Evolutionary conservation across 2,797 vertebrate species (phyloP).

Genomic region (Falco naumanni): DNA sequence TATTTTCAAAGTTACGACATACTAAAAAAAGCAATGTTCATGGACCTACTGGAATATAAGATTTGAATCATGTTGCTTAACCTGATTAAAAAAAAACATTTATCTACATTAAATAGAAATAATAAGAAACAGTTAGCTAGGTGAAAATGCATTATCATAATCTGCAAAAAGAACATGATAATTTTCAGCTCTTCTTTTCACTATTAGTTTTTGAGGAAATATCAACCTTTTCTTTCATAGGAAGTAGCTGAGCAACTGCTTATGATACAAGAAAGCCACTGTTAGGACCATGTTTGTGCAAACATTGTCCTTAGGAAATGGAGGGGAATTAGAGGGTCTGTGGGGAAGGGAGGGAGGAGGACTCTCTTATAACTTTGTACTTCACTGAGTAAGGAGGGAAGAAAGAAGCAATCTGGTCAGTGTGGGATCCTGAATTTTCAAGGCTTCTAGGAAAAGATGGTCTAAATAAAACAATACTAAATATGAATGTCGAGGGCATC

Average conservation of each 20-base stretch:
- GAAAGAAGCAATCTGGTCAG: neutral
- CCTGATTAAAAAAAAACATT: neutral
- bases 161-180: neutral
- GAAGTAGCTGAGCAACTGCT: neutral
- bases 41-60: neutral
- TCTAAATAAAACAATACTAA: neutral
- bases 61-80: neutral
- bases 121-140: neutral
- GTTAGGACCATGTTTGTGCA: neutral
- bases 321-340: neutral
- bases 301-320: neutral
- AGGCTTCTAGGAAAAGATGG: neutral
- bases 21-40: neutral
- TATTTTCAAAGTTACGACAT: neutral
- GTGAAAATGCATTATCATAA: neutral
- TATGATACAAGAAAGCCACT: neutral
- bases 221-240: neutral
- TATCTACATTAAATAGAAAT: neutral
- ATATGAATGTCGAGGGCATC: neutral
- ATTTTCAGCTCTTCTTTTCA: neutral
- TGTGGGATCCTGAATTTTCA: neutral
- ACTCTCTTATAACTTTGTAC: neutral
- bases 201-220: neutral
- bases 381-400: neutral
- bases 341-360: neutral